Conservation (phyloP, 2,113 vertebrate genomes). For the Erinaceus europaeus region DNA sequence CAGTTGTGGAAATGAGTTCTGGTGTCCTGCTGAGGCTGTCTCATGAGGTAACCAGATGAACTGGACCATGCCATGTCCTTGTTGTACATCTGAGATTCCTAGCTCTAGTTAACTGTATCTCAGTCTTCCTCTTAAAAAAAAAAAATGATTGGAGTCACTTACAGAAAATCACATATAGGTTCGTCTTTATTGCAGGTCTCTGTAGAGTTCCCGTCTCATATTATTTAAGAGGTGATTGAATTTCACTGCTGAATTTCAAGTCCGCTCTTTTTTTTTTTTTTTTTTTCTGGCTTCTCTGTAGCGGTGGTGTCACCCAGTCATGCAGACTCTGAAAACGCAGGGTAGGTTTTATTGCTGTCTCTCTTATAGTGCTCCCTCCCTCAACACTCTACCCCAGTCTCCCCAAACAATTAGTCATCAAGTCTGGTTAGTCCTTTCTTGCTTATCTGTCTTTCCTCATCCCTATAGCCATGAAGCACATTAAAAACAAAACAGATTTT, state of each 20-base stretch:
- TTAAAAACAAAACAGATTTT: slow-evolving; percentile 12
- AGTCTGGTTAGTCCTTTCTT: neutral
- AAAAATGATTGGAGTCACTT: neutral
- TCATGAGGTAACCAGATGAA: neutral
- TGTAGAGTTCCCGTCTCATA: neutral
- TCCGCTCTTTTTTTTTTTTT: neutral
- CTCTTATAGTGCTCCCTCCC: neutral
- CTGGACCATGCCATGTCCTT: neutral
- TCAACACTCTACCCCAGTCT: neutral
- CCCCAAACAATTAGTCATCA: neutral
- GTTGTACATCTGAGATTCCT: neutral
- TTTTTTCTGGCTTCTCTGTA: neutral
- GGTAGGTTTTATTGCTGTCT: neutral
- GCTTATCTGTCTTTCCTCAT: neutral
- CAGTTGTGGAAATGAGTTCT: neutral
- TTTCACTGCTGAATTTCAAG: neutral
- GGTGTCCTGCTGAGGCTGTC: neutral
- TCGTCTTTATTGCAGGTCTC: neutral
- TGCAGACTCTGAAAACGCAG: neutral
- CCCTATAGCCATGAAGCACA: neutral
- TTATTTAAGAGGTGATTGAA: neutral
- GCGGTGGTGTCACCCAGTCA: neutral
- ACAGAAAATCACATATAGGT: neutral
- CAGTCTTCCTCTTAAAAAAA: neutral
- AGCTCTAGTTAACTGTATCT: neutral